Conservation (phyloP, 35 echinoderm and acorn worm genomes). For the Apostichopus japonicus region DNA sequence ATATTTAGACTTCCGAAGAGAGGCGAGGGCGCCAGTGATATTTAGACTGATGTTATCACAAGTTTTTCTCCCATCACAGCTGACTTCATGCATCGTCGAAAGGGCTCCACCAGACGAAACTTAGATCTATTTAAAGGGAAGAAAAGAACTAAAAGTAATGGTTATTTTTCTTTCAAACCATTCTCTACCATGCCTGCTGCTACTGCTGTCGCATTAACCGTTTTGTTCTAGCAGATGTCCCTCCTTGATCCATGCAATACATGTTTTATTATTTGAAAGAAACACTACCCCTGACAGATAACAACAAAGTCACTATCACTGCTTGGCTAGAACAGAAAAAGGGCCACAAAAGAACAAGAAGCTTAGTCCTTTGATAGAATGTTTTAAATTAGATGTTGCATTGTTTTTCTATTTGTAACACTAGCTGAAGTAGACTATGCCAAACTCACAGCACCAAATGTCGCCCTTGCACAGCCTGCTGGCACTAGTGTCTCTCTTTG, state of each 20-base stretch:
- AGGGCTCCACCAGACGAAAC: conserved; percentile 46
- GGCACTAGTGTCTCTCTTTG: not conserved
- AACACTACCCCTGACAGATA: not conserved
- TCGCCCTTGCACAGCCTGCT: not conserved
- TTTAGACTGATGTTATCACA: conserved; percentile 30
- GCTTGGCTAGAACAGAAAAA: not conserved
- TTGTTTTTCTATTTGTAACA: not conserved
- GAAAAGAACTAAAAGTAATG: conserved; percentile 59
- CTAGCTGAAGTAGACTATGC: not conserved
- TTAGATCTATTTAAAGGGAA: conserved; percentile 60
- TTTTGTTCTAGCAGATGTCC: conserved; percentile 1
- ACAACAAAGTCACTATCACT: not conserved
- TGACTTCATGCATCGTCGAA: conserved; percentile 57
- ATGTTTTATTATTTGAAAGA: not conserved
- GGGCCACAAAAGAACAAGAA: not conserved
- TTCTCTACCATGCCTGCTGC: conserved; percentile 1
- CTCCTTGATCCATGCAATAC: not conserved
- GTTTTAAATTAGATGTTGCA: not conserved
- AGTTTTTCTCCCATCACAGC: conserved; percentile 58
- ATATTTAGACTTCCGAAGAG: too few species aligned
- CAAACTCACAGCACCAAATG: not conserved
- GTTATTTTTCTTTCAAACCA: conserved; percentile 30
- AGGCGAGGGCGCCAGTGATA: not conserved
- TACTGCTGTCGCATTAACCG: conserved; percentile 1
- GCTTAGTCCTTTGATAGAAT: not conserved